phyloP scores from a whole-genome alignment of 2,888 invertebrate species.

The Caenorhabditis auriculariae region DNA sequence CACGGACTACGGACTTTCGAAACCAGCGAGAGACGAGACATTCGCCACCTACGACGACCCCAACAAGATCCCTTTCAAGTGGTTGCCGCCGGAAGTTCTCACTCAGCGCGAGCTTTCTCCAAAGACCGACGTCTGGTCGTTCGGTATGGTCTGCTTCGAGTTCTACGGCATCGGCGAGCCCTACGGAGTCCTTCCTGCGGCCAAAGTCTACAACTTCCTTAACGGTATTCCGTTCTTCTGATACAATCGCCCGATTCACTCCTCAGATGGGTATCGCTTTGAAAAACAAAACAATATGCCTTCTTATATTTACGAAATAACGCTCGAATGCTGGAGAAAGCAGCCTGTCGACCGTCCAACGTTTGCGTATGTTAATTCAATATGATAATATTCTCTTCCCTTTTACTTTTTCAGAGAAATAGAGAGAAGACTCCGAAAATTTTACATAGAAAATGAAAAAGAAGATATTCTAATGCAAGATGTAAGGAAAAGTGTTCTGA shows the following conservation, averaged over 20 bases:
- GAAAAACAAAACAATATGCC: constrained; percentile 23
- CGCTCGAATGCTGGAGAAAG: constrained; percentile 34
- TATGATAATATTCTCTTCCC: neutral
- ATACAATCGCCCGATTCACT: neutral
- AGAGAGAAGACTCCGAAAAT: neutral
- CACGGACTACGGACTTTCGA: constrained; percentile 46
- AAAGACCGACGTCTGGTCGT: constrained; percentile 44
- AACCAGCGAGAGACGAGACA: constrained; percentile 26
- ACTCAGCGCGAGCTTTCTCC: constrained; percentile 23
- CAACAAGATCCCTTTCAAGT: constrained; percentile 40
- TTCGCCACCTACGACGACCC: constrained; percentile 32
- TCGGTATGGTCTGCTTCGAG: constrained; percentile 35
- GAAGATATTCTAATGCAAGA: neutral
- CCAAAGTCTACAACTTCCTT: constrained; percentile 16
- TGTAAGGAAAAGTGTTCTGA: neutral
- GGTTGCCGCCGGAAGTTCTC: constrained; percentile 46
- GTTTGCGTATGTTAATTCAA: constrained; percentile 17
- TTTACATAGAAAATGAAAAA: neutral
- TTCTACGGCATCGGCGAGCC: constrained; percentile 32
- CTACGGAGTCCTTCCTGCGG: constrained; percentile 19
- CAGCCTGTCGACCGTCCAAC: constrained; percentile 33
- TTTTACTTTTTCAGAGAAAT: too few relatives aligned
- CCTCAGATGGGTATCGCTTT: constrained; percentile 27
- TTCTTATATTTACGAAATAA: constrained; percentile 29
- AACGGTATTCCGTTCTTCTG: neutral